Conservation (phyloP, 2,888 invertebrate genomes). For the Bellardia bayeri region DNA sequence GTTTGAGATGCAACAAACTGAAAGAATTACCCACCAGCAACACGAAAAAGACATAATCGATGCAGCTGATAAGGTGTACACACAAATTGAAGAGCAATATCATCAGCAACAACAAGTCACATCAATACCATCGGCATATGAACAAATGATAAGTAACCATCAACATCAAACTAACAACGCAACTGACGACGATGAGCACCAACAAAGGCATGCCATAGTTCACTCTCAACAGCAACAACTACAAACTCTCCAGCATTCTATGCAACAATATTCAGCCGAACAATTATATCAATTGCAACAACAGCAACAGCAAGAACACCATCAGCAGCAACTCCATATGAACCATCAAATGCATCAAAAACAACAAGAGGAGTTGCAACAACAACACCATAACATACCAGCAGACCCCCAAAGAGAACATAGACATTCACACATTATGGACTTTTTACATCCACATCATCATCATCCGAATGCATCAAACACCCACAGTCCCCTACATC, state of each 20-base stretch:
- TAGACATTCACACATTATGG: slow-evolving; percentile 73
- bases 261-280: slow-evolving; percentile 55
- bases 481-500: slow-evolving; percentile 73
- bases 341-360: slow-evolving; percentile 69
- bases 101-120: slow-evolving; percentile 48
- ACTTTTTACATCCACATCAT: slow-evolving; percentile 75
- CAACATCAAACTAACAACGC: slow-evolving; percentile 30
- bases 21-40: slow-evolving; percentile 14
- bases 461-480: slow-evolving; percentile 74
- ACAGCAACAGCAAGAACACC: slow-evolving; percentile 18
- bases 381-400: slow-evolving; percentile 53
- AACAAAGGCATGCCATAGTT: slow-evolving; percentile 25
- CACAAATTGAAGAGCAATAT: slow-evolving; percentile 67
- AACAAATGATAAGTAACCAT: slow-evolving; percentile 56
- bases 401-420: slow-evolving; percentile 66
- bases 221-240: slow-evolving; percentile 51
- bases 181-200: slow-evolving; percentile 43
- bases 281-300: slow-evolving; percentile 60
- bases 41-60: slow-evolving; percentile 61
- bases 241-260: slow-evolving; percentile 57
- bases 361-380: slow-evolving; percentile 55
- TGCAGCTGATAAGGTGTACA: slow-evolving; percentile 55
- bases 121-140: slow-evolving; percentile 47
- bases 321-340: slow-evolving; percentile 65
- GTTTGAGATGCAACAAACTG: slow-evolving; percentile 27